phyloP scores from a whole-genome alignment of 2,888 invertebrate genomes.

The Mythimna impura region DNA sequence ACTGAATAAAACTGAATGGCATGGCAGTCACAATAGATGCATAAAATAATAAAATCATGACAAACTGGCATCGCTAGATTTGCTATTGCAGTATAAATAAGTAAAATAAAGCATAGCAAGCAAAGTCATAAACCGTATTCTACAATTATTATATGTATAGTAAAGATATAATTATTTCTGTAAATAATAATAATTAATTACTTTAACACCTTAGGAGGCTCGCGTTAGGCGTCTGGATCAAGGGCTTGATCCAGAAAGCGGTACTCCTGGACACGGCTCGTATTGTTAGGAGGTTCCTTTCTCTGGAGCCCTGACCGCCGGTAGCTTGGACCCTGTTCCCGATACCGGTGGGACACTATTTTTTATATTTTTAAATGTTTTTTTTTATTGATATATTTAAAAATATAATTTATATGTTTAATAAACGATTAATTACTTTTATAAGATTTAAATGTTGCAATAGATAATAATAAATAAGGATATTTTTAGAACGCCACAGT shows the following conservation, averaged over 20 bases:
- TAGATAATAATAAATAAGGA: not conserved
- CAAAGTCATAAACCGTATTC: not conserved
- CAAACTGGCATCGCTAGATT: not conserved
- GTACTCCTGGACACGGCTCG: too few species aligned
- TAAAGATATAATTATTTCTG: not conserved
- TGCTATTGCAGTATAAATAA: not conserved
- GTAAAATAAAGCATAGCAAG: too few species aligned
- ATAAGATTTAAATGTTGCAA: not conserved
- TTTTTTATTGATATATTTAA: too few species aligned
- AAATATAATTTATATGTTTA: too few species aligned
- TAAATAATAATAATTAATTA: not conserved
- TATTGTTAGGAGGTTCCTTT: too few species aligned
- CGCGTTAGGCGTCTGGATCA: too few species aligned
- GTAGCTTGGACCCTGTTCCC: too few species aligned
- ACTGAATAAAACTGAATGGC: not conserved
- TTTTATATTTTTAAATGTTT: too few species aligned
- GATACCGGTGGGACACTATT: too few species aligned
- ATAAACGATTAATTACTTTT: not conserved
- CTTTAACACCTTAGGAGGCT: too few species aligned
- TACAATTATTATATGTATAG: not conserved
- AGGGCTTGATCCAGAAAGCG: too few species aligned
- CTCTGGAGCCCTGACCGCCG: too few species aligned
- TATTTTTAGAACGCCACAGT: not conserved
- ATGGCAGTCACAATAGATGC: conserved; percentile 19
- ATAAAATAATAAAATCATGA: conserved; percentile 16